Base-by-base conservation (phyloP, 2,113 vertebrate genomes). In the Percina caprodes region DNA sequence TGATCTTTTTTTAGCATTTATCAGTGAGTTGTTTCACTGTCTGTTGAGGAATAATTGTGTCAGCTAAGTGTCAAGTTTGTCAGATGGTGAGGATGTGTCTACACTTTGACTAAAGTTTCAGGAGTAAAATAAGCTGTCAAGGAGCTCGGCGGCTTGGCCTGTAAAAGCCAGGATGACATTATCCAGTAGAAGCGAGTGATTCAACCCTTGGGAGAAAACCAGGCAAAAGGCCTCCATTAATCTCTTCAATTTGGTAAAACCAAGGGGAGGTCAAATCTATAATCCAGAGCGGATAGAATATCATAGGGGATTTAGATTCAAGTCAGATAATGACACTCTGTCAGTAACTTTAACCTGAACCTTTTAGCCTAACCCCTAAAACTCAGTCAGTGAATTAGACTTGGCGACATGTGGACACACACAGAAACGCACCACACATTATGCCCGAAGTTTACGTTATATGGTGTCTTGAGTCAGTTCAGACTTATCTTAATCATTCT, bases 251-350 rank as follows among this genome's bases (percentile, higher is more conserved):
- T 86, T 89, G 67, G 82, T 71, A 76, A 86, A 82, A 88, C 33
- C 19, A 68, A 69, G 54, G 75, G 85, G 76, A 79, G 75, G 86
- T 74, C 87, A 86, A 88, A 88, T 89, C 78, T 77, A 79, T 91
- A 91, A 90, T 92, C 92, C 93, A 87, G 84, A 86, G 55, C 62
- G 61, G 89, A 90, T 92, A 74, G 79, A 86, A 77, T 91, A 88
- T 93, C 91, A 93, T 78, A 76, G 71, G 55, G 74, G 75, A 82
- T 84, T 87, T 70, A 65, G 77, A 78, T 79, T 82, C 80, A 80
- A 80, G 84, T 91, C 87, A 89, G 69, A 90, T 79, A 90, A 82
- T 86, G 72, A 89, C 79, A 76, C 79, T 86, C 79, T 45, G 42
- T 75, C 73, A 80, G 86, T 82, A 79, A 88, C 79, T 77, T 84